Base-by-base conservation (phyloP, 2,797 vertebrate species). In the Ceyx erithaca region DNA sequence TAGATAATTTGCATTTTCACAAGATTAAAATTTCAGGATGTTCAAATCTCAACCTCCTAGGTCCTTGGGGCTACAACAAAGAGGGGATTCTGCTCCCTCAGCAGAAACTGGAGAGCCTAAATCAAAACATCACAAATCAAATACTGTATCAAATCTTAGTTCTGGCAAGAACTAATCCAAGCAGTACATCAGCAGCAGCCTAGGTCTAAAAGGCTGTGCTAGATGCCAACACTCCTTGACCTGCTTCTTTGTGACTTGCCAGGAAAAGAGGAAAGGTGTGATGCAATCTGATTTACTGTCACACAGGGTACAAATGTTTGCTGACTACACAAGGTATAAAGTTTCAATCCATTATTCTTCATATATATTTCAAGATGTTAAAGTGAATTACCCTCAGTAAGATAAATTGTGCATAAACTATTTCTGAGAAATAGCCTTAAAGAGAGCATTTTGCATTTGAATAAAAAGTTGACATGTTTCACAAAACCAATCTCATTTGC, bases 261-360 rank as follows among this genome's bases (percentile, higher is more conserved):
- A 93, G 77, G 61, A 66, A 83, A 85, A 62, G 75, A 90, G 64
- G 75, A 91, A 71, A 14, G 72, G 52, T 35, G 45, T 33, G 58
- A 89, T 63, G 31, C 37, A 54, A 54, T 87, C 33, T 67, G 75
- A 84, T 69, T 78, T 73, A 94, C 51, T 80, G 17, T 54, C 63
- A 80, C 11, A 25, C 25, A 89, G 41, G 12, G 52, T 80, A 83
- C 37, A 55, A 83, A 72, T 61, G 45, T 62, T 77, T 92, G 72
- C 89, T 96, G 80, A 92, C 63, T 37, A 21, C 22, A 62, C 23
- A 93, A 78, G 20, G 64, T 66, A 84, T 64, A 86, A 83, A 85
- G 77, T 71, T 57, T 59, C 59, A 35, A 45, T 82, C 33, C 79
- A 43, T 81, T 92, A 48, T 81, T 92, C 23, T 87, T 90, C n/a